Evolutionary conservation across 2,888 invertebrate genomes (phyloP).

Genomic region (Latrodectus hesperus): DNA sequence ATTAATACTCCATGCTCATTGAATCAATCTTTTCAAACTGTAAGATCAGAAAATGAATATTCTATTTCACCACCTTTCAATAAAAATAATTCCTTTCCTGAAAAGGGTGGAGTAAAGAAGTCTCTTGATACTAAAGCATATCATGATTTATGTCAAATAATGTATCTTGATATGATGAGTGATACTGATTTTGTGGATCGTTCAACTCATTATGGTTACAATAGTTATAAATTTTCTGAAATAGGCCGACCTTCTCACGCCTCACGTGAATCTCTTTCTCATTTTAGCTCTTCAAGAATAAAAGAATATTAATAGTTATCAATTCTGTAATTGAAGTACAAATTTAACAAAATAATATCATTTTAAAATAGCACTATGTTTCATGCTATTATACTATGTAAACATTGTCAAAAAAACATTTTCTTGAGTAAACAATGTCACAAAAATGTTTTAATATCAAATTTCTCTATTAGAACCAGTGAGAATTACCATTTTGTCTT

Average conservation of each 20-base stretch:
- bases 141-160: conserved; percentile 53
- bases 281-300: too few species aligned
- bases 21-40: not conserved
- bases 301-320: too few species aligned
- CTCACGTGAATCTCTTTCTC: not conserved
- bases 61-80: not conserved
- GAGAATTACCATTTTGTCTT: too few species aligned
- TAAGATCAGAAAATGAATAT: not conserved
- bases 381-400: too few species aligned
- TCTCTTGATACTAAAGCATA: conserved; percentile 4
- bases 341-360: too few species aligned
- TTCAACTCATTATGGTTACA: conserved; percentile 52
- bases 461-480: too few species aligned
- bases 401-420: too few species aligned
- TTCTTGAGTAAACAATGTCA: too few species aligned
- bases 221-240: conserved; percentile 63
- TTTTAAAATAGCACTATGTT: too few species aligned
- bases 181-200: conserved; percentile 49
- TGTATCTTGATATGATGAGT: conserved; percentile 36
- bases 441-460: too few species aligned
- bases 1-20: not conserved
- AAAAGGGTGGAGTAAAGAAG: not conserved
- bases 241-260: conserved; percentile 50
- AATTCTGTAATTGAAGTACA: too few species aligned
- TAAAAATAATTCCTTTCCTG: too few species aligned